Conservation (phyloP, 2,888 invertebrate species). For the Hoplodrina blanda region DNA sequence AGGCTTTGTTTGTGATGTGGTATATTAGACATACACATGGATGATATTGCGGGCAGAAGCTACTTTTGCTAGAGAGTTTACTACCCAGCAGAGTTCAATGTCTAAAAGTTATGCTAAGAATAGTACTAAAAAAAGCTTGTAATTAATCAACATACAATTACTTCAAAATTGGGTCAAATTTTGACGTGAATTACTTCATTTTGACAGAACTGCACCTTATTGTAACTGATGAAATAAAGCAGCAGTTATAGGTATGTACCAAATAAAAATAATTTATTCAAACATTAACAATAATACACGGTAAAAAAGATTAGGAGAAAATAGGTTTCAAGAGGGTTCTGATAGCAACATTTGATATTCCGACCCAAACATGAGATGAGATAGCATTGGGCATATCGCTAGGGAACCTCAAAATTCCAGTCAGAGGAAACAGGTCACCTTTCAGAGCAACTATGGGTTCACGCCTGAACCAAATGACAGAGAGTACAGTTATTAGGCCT, state of each 20-base stretch:
- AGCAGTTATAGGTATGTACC: neutral
- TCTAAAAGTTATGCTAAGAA: too few relatives aligned
- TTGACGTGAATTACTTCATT: too few relatives aligned
- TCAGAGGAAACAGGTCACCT: conserved; percentile 83
- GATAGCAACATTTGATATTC: conserved; percentile 85
- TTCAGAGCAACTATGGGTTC: conserved; percentile 85
- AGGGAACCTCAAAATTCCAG: conserved; percentile 82
- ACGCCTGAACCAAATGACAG: conserved; percentile 84
- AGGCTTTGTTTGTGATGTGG: too few relatives aligned
- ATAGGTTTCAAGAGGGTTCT: conserved; percentile 83
- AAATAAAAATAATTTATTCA: conserved; percentile 40
- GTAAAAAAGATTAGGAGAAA: conserved; percentile 63
- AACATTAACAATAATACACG: conserved; percentile 36
- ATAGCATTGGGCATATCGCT: conserved; percentile 84
- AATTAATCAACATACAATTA: too few relatives aligned
- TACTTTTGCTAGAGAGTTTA: too few relatives aligned
- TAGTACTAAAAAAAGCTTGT: too few relatives aligned
- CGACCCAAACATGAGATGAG: conserved; percentile 86
- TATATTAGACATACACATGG: too few relatives aligned
- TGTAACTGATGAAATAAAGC: too few relatives aligned
- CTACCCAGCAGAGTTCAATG: too few relatives aligned
- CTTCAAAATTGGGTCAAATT: too few relatives aligned
- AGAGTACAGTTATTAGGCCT: conserved; percentile 77
- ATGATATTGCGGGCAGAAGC: too few relatives aligned
- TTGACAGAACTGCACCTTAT: too few relatives aligned